Base-by-base conservation (phyloP, 2,797 vertebrate species). In the Melanotaenia boesemani region DNA sequence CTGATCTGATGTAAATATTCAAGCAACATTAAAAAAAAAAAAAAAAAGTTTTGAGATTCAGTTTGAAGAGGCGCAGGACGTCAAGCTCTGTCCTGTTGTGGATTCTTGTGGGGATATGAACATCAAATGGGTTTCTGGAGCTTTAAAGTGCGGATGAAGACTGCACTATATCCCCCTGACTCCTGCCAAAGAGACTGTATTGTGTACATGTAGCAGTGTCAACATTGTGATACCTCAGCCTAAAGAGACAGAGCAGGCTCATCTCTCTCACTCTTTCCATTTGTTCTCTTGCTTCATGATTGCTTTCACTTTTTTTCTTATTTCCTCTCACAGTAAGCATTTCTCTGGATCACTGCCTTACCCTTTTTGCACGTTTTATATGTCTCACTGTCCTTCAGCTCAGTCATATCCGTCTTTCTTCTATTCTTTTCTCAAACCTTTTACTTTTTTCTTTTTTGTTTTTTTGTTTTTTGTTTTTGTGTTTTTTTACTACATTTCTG, bases 91-190 rank as follows among this genome's bases (percentile, higher is more conserved):
- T 84, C 83, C 81, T 88, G 76, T 77, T 81, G 77, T 80, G 22
- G 26, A 77, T 77, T 81, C 82, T 75, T 18, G 12, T 8, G 63
- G 82, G 76, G 70, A 63, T 71, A 52, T 66, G 72, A 77, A 88
- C 88, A 90, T 91, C 85, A 88, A 57, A 80, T 85, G 65, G 79
- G 72, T 73, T 71, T 70, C 36, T 64, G 63, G 48, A 71, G 81
- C 83, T 89, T 89, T 89, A 67, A 85, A 89, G 83, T 84, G 80
- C 52, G 62, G 66, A 84, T 83, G 76, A 66, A 76, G 80, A 46
- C 74, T 72, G 67, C 24, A 32, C 59, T 80, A 44, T 80, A 74
- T 77, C 73, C 80, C 84, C 65, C 64, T 50, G 65, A 80, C 77
- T 90, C 78, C 58, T 69, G 34, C 81, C 77, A 70, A 86, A 61